phyloP scores from a whole-genome alignment of 2,888 invertebrate species.

The Salticus scenicus region DNA sequence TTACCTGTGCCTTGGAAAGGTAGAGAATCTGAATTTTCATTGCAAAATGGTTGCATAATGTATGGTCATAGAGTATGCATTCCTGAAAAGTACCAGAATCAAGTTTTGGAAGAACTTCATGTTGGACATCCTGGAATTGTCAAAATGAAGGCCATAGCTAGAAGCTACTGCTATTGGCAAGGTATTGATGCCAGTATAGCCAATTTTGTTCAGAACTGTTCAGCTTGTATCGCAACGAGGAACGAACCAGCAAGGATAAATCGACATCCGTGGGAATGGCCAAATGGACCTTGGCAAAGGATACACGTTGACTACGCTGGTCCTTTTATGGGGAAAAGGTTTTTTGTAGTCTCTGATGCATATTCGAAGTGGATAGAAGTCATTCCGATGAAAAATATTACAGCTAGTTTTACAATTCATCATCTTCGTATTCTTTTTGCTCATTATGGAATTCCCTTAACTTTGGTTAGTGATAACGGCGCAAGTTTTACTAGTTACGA shows the following conservation, averaged over 20 bases:
- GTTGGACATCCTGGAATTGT: constrained; percentile 44
- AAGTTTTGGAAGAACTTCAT: constrained; percentile 53
- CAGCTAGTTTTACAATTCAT: too few relatives aligned
- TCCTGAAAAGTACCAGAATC: constrained; percentile 49
- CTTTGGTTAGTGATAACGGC: too few relatives aligned
- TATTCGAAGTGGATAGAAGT: too few relatives aligned
- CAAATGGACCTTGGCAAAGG: constrained; percentile 38
- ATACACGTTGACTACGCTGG: constrained; percentile 38
- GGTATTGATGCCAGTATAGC: constrained; percentile 41
- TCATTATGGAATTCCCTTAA: too few relatives aligned
- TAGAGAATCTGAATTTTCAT: constrained; percentile 50
- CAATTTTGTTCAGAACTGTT: constrained; percentile 44
- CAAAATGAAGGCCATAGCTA: constrained; percentile 45
- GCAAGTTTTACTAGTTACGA: too few relatives aligned
- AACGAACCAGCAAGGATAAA: constrained; percentile 39
- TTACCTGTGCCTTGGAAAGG: constrained; percentile 49
- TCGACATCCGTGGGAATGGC: constrained; percentile 47
- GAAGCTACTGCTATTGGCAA: constrained; percentile 42
- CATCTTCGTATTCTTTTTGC: too few relatives aligned
- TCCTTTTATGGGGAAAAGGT: constrained; percentile 40
- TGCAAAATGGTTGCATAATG: constrained; percentile 49
- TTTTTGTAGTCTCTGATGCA: too few relatives aligned
- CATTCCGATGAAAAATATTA: too few relatives aligned
- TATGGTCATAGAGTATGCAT: constrained; percentile 48
- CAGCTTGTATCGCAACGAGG: constrained; percentile 32